These are phyloP conservation scores for Ganaspis sp. DNA, from an alignment of 1,140 invertebrate genomes.

Conservation along the genomic window DNA sequence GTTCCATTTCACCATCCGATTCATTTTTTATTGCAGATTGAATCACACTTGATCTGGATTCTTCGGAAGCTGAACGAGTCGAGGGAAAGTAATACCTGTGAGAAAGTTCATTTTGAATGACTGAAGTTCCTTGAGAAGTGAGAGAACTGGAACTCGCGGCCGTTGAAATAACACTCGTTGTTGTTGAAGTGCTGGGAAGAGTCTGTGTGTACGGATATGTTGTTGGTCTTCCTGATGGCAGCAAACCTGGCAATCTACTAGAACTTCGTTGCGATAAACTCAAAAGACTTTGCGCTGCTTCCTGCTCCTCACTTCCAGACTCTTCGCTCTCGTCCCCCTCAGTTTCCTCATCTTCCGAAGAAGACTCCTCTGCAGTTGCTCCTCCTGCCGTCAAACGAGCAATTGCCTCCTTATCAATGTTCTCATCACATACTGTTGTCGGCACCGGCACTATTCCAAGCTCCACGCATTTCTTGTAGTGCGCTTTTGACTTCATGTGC, in stretches of 20 bases:
- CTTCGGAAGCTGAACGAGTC: constrained; percentile 60
- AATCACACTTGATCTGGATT: constrained; percentile 60
- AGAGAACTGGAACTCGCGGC: constrained; percentile 43
- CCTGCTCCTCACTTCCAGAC: constrained; percentile 83
- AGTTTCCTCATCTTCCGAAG: constrained; percentile 78
- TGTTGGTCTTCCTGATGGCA: constrained; percentile 77
- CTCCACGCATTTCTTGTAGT: constrained; percentile 94
- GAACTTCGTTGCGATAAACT: constrained; percentile 81
- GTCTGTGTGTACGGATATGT: constrained; percentile 81
- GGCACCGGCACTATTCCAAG: constrained; percentile 87
- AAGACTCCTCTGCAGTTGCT: constrained; percentile 69
- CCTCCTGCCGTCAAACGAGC: constrained; percentile 73
- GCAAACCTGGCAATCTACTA: constrained; percentile 76
- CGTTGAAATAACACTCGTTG: constrained; percentile 49
- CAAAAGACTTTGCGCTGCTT: constrained; percentile 90
- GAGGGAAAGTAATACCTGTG: constrained; percentile 74
- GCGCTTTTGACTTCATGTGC: constrained; percentile 99
- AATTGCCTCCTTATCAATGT: constrained; percentile 83
- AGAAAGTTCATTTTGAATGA: constrained; percentile 63
- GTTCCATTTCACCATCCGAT: constrained; percentile 54
- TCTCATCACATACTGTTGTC: constrained; percentile 83
- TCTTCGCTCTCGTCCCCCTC: constrained; percentile 79
- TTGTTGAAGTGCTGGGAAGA: constrained; percentile 42
- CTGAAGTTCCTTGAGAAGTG: constrained; percentile 51
- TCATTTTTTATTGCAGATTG: constrained; percentile 62